phyloP scores from a whole-genome alignment of 2,797 vertebrate species.

The Streptopelia turtur region DNA sequence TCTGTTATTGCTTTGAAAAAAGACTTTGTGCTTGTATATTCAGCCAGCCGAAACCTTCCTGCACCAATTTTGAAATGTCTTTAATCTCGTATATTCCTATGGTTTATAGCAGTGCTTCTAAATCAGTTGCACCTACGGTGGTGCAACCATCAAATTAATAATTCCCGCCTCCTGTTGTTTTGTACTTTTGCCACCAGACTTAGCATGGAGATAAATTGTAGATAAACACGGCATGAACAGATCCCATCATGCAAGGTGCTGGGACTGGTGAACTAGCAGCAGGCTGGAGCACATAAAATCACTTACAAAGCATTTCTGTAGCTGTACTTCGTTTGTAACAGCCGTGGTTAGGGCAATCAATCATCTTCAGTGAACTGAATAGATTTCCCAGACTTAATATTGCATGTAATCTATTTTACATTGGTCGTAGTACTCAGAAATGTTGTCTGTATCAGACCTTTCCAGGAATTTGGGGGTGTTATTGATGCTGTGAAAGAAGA shows the following conservation, averaged over 20 bases:
- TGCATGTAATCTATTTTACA: conserved; percentile 12
- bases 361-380: conserved; percentile 24
- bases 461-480: background rate
- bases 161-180: background rate
- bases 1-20: background rate
- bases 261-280: background rate
- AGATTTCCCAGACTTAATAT: conserved; percentile 23
- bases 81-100: background rate
- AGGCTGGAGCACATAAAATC: background rate
- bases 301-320: background rate
- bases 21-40: background rate
- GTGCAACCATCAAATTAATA: background rate
- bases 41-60: background rate
- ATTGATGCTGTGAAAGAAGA: background rate
- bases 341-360: conserved; percentile 1
- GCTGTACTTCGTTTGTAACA: background rate
- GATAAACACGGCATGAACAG: background rate
- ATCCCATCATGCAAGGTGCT: background rate
- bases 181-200: background rate
- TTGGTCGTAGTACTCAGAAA: background rate
- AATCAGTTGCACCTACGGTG: background rate
- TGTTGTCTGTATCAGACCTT: background rate
- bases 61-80: background rate
- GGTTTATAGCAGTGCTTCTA: background rate
- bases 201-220: background rate